phyloP scores from a whole-genome alignment of 92 coral and sea anemone species.

The Palythoa caribaeorum region DNA sequence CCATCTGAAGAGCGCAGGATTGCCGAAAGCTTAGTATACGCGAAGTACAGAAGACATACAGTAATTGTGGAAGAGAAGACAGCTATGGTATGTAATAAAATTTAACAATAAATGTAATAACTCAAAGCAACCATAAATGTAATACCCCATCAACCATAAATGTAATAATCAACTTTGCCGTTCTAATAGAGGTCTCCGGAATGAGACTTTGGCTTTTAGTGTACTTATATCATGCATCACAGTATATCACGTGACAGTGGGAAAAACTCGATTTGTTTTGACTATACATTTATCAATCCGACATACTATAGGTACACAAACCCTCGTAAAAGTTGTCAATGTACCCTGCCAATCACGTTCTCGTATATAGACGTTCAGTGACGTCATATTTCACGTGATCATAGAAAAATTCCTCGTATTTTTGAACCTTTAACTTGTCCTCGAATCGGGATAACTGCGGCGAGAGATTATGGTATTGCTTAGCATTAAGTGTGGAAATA shows the following conservation, averaged over 20 bases:
- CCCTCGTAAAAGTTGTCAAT: constrained; percentile 1
- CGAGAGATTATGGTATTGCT: not conserved
- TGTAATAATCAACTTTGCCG: no score
- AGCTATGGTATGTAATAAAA: no score
- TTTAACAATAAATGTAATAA: no score
- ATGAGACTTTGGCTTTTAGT: not conserved
- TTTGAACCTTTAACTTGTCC: not conserved
- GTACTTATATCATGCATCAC: not conserved
- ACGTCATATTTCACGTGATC: constrained; percentile 11
- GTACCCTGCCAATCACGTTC: constrained; percentile 19
- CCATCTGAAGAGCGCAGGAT: no score
- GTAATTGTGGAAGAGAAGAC: no score
- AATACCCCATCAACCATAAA: not conserved
- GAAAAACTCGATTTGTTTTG: constrained; percentile 1
- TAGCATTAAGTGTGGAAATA: not conserved
- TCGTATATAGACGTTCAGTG: constrained; percentile 5
- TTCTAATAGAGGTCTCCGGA: not conserved
- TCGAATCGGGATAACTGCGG: constrained; percentile 10
- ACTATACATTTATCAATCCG: constrained; percentile 4
- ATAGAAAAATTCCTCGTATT: constrained; percentile 8
- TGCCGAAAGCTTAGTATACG: no score
- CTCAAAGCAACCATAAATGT: not conserved
- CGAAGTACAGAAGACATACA: no score
- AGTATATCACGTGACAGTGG: constrained; percentile 14
- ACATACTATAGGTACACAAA: constrained; percentile 14